Conservation (phyloP, 1,140 invertebrate genomes). For the Helicoverpa armigera region DNA sequence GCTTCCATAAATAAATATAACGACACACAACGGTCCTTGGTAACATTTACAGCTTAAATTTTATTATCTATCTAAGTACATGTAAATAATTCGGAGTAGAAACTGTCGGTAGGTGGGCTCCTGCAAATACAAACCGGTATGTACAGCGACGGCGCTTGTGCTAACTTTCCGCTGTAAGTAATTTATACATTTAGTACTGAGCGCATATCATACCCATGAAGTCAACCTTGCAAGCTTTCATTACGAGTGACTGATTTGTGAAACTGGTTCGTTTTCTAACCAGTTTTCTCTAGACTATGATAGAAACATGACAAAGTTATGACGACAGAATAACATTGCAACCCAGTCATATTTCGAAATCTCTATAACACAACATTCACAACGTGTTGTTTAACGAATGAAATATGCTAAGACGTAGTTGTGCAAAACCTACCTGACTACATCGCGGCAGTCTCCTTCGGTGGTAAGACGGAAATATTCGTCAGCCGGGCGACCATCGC, state of each 20-base stretch:
- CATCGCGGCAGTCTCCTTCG: constrained; percentile 96
- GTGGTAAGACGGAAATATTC: constrained; percentile 95
- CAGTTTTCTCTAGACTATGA: constrained; percentile 54
- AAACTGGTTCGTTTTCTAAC: constrained; percentile 52
- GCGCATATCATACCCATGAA: constrained; percentile 7
- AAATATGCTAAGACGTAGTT: constrained; percentile 30
- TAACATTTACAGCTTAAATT: constrained; percentile 34
- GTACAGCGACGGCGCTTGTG: not conserved
- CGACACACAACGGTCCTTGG: constrained; percentile 54
- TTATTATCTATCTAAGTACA: not conserved
- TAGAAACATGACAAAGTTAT: constrained; percentile 47
- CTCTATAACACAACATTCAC: constrained; percentile 19
- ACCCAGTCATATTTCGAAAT: constrained; percentile 43
- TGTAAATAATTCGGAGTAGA: not conserved
- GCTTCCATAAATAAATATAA: constrained; percentile 63
- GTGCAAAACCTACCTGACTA: constrained; percentile 91
- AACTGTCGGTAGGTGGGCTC: not conserved
- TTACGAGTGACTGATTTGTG: constrained; percentile 40
- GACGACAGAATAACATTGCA: constrained; percentile 47
- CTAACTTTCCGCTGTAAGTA: not conserved
- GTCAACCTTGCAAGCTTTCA: constrained; percentile 43
- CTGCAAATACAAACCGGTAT: constrained; percentile 1
- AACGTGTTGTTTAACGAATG: constrained; percentile 30
- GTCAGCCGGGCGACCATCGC: constrained; percentile 93
- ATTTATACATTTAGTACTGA: constrained; percentile 6